Base-by-base conservation (phyloP, 2,113 vertebrate genomes). In the Myrmecophaga tridactyla region DNA sequence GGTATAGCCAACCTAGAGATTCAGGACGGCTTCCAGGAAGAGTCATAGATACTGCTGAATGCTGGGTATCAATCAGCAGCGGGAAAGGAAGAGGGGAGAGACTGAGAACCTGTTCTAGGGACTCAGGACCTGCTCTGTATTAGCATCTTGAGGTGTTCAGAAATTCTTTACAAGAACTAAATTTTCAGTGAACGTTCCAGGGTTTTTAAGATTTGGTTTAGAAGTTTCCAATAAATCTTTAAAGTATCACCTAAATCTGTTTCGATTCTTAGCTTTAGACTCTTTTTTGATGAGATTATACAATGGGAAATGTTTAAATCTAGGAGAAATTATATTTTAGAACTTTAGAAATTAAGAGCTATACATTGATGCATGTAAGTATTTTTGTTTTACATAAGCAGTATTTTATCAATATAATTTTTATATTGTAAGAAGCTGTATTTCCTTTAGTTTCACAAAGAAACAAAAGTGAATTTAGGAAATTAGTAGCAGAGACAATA, bases 371-470 rank as follows among this genome's bases (percentile, higher is more conserved):
- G 72, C 1, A 51, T 7, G 41, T 36, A 29, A 1, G 4, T 56
- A 36, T 81, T 90, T 56, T 12, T n/a, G 15, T 81, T 70, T 95
- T n/a, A 12, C 39, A 62, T 92, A 80, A 80, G 15, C 4, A 46
- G 21, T 89, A 60, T 81, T 93, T 91, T 92, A 34, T 48, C 39
- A 34, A 41, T 86, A 77, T 0, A 1, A n/a, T 93, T 82, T 81
- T 89, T 17, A 62, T 73, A 62, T 56, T 84, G 36, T 83, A 31
- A 34, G 90, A 31, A 76, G 43, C 60, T 69, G 9, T 69, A 58
- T 17, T 87, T 96, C 34, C 4, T 84, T 95, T n/a, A 78, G 20
- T 86, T 95, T 77, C 82, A 84, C 34, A 94, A 21, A 69, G 53
- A 92, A 80, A 31, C 10, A 63, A 80, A 92, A 82, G 41, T 76